Conservation (phyloP, 1,140 invertebrate genomes). For the Penaeus vannamei region DNA sequence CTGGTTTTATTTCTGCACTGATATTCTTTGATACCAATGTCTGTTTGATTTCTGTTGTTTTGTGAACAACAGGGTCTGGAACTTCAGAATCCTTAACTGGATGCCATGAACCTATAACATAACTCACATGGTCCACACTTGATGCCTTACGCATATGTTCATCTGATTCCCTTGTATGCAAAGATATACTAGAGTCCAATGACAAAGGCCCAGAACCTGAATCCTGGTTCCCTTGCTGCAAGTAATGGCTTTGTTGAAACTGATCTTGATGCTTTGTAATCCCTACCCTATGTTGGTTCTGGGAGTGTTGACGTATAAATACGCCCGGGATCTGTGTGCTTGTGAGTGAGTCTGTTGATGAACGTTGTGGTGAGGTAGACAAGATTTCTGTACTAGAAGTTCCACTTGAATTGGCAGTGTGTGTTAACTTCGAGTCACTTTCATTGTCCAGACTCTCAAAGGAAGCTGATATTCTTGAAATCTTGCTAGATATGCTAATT, state of each 20-base stretch:
- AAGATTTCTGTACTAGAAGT: not conserved
- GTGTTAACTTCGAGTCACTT: slow-evolving; percentile 1
- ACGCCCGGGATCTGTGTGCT: slow-evolving; percentile 64
- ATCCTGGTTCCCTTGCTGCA: slow-evolving; percentile 11
- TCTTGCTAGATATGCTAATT: slow-evolving; percentile 6
- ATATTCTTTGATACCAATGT: not conserved
- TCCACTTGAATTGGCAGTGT: slow-evolving; percentile 10
- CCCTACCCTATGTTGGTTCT: slow-evolving; percentile 17
- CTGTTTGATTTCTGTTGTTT: not conserved
- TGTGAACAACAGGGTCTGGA: not conserved
- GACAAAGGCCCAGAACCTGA: slow-evolving; percentile 61
- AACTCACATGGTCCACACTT: slow-evolving; percentile 59
- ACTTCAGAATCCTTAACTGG: not conserved
- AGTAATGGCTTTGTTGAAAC: not conserved
- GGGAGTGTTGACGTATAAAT: slow-evolving; percentile 61
- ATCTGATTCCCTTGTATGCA: slow-evolving; percentile 47
- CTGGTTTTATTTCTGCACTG: slow-evolving; percentile 36
- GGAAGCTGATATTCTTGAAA: slow-evolving; percentile 55
- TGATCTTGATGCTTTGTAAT: slow-evolving; percentile 25
- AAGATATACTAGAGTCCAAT: slow-evolving; percentile 61
- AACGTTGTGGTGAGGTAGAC: slow-evolving; percentile 49
- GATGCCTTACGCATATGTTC: slow-evolving; percentile 58
- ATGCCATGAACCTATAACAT: not conserved
- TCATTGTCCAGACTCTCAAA: slow-evolving; percentile 60
- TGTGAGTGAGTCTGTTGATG: slow-evolving; percentile 64